A percentile compares a stretch with the other conserved stretches of the same genome.
phyloP scores from a whole-genome alignment of 2,888 invertebrate genomes.

The Osmoderma eremita region DNA sequence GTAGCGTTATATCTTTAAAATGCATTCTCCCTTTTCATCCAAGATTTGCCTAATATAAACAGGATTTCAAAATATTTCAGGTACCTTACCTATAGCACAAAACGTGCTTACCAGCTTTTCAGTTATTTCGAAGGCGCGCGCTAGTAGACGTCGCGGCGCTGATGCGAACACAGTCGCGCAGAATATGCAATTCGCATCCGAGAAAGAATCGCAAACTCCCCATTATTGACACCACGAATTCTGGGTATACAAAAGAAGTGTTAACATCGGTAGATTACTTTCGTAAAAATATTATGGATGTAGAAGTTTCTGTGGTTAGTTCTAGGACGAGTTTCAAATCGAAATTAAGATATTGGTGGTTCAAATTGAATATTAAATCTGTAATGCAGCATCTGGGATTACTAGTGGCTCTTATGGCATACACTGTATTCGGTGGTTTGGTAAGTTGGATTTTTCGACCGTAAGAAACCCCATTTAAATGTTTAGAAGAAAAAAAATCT shows the following conservation, averaged over 20 bases:
- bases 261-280: neutral
- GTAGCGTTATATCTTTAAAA: too few species aligned
- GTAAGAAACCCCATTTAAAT: too few species aligned
- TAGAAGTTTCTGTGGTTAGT: slow-evolving; percentile 54
- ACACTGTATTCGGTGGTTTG: slow-evolving; percentile 82
- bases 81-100: too few species aligned
- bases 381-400: slow-evolving; percentile 79
- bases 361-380: slow-evolving; percentile 71
- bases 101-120: slow-evolving; percentile 26
- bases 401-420: slow-evolving; percentile 78
- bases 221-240: neutral
- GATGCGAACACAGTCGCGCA: slow-evolving; percentile 31
- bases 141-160: slow-evolving; percentile 46
- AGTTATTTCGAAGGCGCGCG: slow-evolving; percentile 19
- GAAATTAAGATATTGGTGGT: slow-evolving; percentile 61
- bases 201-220: neutral
- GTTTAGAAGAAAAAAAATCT: too few species aligned
- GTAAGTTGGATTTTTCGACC: slow-evolving; percentile 65
- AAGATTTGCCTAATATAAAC: too few species aligned
- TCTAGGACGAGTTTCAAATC: slow-evolving; percentile 43
- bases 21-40: too few species aligned
- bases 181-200: slow-evolving; percentile 8
- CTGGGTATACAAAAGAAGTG: neutral
- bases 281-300: slow-evolving; percentile 46
- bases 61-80: too few species aligned